phyloP scores from a whole-genome alignment of 2,113 vertebrate genomes.

The Centrocercus urophasianus region DNA sequence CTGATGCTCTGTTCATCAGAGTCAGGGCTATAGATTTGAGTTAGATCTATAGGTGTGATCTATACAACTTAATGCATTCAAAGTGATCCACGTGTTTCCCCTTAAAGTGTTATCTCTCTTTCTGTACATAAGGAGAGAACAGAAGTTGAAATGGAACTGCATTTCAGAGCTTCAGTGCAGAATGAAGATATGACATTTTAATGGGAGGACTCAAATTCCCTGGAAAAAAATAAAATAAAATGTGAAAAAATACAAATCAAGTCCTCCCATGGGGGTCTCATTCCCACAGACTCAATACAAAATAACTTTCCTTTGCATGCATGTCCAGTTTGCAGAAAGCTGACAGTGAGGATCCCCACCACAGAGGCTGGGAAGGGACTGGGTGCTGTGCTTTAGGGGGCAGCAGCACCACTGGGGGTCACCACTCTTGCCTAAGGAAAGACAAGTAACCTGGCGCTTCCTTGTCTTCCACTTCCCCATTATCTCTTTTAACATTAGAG shows the following conservation, averaged over 20 bases:
- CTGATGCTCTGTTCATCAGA: background rate
- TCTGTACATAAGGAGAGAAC: background rate
- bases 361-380: background rate
- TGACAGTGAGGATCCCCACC: background rate
- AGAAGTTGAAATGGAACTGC: background rate
- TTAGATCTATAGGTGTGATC: background rate
- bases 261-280: background rate
- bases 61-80: background rate
- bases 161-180: background rate
- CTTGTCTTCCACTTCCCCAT: background rate
- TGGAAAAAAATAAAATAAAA: background rate
- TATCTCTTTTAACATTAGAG: background rate
- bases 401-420: background rate
- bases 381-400: background rate
- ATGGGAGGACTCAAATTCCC: background rate
- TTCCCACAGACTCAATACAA: background rate
- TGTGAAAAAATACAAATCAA: background rate
- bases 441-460: background rate
- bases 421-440: background rate
- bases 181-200: background rate
- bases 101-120: background rate
- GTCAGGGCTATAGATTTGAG: background rate
- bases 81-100: background rate
- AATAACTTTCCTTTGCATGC: background rate
- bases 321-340: background rate